phyloP scores from a whole-genome alignment of 1,140 invertebrate genomes.

The Hypothenemus hampei region DNA sequence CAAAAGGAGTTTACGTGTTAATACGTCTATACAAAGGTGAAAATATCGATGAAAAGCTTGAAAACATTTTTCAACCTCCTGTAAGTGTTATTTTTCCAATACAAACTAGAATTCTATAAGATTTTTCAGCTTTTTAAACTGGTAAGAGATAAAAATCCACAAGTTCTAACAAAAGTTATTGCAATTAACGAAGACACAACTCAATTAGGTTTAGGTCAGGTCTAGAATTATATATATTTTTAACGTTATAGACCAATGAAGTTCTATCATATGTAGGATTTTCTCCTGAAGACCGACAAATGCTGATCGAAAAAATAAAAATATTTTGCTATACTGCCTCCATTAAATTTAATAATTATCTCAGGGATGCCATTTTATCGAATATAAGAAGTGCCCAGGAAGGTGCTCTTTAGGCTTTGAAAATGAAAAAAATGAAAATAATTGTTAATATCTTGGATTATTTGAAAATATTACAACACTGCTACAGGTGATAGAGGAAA shows the following conservation, averaged over 20 bases:
- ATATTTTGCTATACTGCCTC: conserved; percentile 93
- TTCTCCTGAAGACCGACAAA: conserved; percentile 47
- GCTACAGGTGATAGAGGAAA: conserved; percentile 70
- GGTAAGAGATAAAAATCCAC: not conserved
- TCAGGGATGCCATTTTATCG: conserved; percentile 54
- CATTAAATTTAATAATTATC: conserved; percentile 74
- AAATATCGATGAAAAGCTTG: conserved; percentile 48
- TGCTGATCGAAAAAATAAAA: conserved; percentile 65
- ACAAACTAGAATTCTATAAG: not conserved
- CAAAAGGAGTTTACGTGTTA: conserved; percentile 58
- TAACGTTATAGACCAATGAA: no score
- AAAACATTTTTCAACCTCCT: conserved; percentile 32
- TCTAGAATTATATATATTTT: not conserved
- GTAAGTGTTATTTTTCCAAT: conserved; percentile 21
- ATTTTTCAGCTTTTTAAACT: not conserved
- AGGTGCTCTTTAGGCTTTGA: conserved; percentile 50
- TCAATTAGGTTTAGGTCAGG: conserved; percentile 53
- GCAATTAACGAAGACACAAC: conserved; percentile 73
- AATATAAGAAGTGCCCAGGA: conserved; percentile 54
- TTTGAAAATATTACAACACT: not conserved
- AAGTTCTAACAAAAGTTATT: conserved; percentile 62
- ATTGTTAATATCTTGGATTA: conserved; percentile 35
- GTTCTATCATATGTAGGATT: no score
- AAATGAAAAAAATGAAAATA: conserved; percentile 58
- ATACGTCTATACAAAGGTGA: conserved; percentile 62